Conservation (phyloP, 1,140 invertebrate species). For the Ceratitis capitata region DNA sequence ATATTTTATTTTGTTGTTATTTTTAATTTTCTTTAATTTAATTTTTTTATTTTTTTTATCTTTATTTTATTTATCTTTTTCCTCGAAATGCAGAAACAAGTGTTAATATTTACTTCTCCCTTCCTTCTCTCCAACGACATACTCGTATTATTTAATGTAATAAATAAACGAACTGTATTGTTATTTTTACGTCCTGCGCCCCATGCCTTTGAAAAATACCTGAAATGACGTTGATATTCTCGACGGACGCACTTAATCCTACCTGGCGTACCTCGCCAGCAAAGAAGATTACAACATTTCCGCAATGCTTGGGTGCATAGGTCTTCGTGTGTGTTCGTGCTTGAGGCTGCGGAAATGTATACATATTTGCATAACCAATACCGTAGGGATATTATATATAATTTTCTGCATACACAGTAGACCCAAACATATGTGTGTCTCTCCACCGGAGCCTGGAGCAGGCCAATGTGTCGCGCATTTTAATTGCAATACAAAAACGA, state of each 20-base stretch:
- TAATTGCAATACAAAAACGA: slow-evolving; percentile 2
- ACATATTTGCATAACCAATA: background rate
- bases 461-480: slow-evolving; percentile 1
- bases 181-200: background rate
- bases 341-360: background rate
- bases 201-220: slow-evolving; percentile 22
- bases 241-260: background rate
- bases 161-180: background rate
- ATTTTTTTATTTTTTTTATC: too few relatives aligned
- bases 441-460: background rate
- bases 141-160: too few relatives aligned
- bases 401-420: background rate
- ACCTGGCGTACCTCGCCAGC: background rate
- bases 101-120: too few relatives aligned
- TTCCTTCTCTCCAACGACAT: too few relatives aligned
- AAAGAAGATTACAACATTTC: background rate
- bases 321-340: background rate
- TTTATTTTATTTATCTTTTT: too few relatives aligned
- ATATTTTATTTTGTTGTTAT: too few relatives aligned
- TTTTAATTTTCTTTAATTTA: too few relatives aligned
- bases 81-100: too few relatives aligned
- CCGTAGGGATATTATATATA: background rate
- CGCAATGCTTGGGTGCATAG: background rate
- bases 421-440: background rate
- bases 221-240: slow-evolving; percentile 14